Percentiles rank a stretch among this genome's conserved stretches.
Conservation (phyloP, 2,113 vertebrate genomes). For the Thryonomys swinderianus region DNA sequence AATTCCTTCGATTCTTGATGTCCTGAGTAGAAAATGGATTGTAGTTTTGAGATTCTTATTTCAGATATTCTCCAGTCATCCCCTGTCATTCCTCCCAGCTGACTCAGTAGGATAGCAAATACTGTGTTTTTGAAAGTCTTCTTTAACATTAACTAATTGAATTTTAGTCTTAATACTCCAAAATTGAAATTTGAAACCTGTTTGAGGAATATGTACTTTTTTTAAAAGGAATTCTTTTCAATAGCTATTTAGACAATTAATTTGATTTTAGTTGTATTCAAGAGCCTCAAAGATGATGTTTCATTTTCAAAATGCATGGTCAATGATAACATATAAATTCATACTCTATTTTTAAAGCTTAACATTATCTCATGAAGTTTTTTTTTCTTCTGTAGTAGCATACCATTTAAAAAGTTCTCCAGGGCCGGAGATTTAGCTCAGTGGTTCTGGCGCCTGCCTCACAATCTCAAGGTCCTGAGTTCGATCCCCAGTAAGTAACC, state of each 20-base stretch:
- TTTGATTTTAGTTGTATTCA: slow-evolving; percentile 27
- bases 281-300: not conserved
- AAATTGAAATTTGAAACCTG: slow-evolving; percentile 24
- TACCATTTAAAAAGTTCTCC: not conserved
- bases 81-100: not conserved
- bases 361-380: not conserved
- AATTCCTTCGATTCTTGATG: not conserved
- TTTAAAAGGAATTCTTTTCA: not conserved
- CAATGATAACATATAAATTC: not conserved
- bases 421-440: no score
- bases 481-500: no score
- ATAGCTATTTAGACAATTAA: not conserved
- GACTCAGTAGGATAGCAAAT: slow-evolving; percentile 9
- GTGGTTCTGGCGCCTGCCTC: no score
- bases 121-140: slow-evolving; percentile 3
- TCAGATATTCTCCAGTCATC: not conserved
- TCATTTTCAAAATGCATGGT: not conserved
- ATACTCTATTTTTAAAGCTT: slow-evolving; percentile 17
- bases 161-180: not conserved
- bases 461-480: no score
- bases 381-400: not conserved
- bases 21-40: not conserved
- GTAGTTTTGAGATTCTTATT: not conserved
- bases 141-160: not conserved
- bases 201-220: slow-evolving; percentile 40